A percentile compares a stretch with the other conserved stretches of the same genome.
Conservation (phyloP, 1,140 invertebrate species). For the Drosophila kurseongensis region DNA sequence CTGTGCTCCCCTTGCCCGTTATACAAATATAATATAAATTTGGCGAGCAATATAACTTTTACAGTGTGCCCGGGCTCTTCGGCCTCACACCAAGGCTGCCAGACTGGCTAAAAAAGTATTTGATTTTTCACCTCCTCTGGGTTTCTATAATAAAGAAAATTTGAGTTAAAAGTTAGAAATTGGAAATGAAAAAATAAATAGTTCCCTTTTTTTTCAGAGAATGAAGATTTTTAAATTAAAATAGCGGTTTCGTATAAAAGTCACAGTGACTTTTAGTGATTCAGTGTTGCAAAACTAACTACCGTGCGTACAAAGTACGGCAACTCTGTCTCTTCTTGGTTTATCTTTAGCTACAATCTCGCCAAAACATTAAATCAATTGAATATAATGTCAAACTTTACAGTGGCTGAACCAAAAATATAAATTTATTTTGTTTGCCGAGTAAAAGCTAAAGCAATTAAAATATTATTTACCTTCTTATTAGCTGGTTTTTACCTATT, state of each 20-base stretch:
- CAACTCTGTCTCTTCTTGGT: neutral
- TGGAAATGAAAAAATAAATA: too few species aligned
- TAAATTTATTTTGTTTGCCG: neutral
- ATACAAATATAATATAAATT: conserved; percentile 25
- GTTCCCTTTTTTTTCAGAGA: too few species aligned
- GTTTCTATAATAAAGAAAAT: too few species aligned
- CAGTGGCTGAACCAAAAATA: neutral
- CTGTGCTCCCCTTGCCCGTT: neutral
- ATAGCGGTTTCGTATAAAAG: neutral
- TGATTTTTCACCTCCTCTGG: too few species aligned
- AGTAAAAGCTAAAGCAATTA: neutral
- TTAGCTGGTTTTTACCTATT: too few species aligned
- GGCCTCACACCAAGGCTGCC: neutral
- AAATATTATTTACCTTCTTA: neutral
- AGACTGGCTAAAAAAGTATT: neutral
- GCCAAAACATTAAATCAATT: neutral
- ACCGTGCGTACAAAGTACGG: neutral
- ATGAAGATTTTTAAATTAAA: neutral
- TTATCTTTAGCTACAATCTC: neutral
- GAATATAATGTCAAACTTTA: neutral
- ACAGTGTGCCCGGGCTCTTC: conserved; percentile 2
- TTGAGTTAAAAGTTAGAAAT: too few species aligned
- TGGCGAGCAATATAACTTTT: neutral
- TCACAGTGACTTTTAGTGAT: neutral
- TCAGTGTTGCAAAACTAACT: too few species aligned